Evolutionary conservation across 2,113 vertebrate species (phyloP), one percentile per base, ranked within the genome.

Genomic region (Sinocyclocheilus maitianheensis): DNA sequence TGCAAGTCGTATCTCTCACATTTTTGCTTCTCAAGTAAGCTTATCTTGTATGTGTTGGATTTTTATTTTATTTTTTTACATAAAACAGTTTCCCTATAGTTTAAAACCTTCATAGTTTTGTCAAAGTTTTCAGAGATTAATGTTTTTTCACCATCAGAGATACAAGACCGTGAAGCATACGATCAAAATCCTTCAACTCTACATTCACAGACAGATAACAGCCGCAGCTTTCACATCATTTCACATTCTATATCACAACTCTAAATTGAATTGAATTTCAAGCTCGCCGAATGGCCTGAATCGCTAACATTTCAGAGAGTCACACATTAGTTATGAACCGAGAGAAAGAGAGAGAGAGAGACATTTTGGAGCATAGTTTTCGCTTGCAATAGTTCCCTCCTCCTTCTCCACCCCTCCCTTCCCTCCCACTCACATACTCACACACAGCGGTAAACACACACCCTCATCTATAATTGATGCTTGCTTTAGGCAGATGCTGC

Each of bases 401-500:
- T 89, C 89, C 87, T 87, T 89, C 12, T 65, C 93, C 88, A 80
- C 90, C 89, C 88, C 87, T 89, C 83, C 76, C 87, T 82, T 87
- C 85, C 86, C 83, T 77, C 88, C 82, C 78, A 85, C 89, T 83
- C 79, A 60, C 88, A 85, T 77, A 87, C 78, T 77, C 84, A 84
- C 84, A 85, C 88, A 89, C 87, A 85, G 81, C 16, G 77, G 24
- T 83, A 74, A 87, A 85, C 92, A 13, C 92, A 86, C 92, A 11
- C 91, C 92, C 93, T 90, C 90, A 85, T 94, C 94, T 90, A 85
- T 94, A 93, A 89, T 91, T 95, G 92, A 94, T 96, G 94, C 94
- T 95, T 86, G 91, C 92, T 92, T 87, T 91, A 94, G 95, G 95
- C 96, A 96, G 94, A 95, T 95, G 95, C 95, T 96, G 89, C 91